Percentiles rank a stretch among this genome's conserved stretches.
Conservation (phyloP, 2,797 vertebrate species). For the Schizopygopsis pylzovi region DNA sequence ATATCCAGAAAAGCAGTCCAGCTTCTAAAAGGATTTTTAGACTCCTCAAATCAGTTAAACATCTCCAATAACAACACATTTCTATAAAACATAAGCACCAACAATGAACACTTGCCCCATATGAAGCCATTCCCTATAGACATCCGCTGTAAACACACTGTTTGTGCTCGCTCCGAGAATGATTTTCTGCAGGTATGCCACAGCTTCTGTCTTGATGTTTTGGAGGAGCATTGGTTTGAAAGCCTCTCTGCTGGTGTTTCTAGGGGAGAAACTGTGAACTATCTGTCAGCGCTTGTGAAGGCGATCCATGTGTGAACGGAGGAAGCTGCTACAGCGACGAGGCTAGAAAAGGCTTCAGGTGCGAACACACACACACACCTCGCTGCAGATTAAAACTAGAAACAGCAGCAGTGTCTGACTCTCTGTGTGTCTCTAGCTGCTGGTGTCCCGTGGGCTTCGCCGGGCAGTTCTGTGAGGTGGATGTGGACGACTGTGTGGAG, state of each 20-base stretch:
- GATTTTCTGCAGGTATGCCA: not conserved
- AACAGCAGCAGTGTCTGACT: not conserved
- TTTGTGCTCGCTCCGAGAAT: no score
- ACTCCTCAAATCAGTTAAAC: not conserved
- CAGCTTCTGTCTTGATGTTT: not conserved
- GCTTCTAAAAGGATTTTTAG: not conserved
- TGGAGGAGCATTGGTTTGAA: not conserved
- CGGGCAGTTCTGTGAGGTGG: slow-evolving; percentile 81
- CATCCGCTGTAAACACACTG: not conserved
- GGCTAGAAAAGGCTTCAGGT: slow-evolving; percentile 82
- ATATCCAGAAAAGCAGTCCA: not conserved
- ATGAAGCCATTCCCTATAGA: not conserved
- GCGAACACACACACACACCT: slow-evolving; percentile 61
- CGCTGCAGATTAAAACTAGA: not conserved
- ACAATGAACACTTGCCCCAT: not conserved
- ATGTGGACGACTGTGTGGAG: slow-evolving; percentile 86
- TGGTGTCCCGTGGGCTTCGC: slow-evolving; percentile 86
- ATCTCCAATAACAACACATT: not conserved
- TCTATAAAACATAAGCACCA: not conserved
- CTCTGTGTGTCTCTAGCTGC: slow-evolving; percentile 78
- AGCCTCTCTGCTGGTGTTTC: not conserved
- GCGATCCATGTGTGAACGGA: slow-evolving; percentile 87
- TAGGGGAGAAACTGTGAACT: slow-evolving; percentile 94
- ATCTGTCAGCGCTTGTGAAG: slow-evolving; percentile 84
- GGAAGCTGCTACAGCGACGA: slow-evolving; percentile 82